Conservation (phyloP, 2,113 vertebrate genomes). For the Sorex araneus region DNA sequence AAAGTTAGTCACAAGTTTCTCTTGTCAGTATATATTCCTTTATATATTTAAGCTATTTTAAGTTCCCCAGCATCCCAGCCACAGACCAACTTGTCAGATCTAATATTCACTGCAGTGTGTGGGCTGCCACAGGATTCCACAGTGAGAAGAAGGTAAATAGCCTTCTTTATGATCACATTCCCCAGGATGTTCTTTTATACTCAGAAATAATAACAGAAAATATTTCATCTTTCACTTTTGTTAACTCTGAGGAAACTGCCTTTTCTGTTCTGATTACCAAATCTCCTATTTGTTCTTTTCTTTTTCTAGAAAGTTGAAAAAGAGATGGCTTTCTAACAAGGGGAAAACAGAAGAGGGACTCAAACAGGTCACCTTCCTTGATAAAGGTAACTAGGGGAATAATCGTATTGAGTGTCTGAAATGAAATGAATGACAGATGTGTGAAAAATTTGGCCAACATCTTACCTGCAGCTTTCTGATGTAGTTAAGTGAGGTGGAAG, state of each 20-base stretch:
- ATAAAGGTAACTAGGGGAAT: slow-evolving; percentile 13
- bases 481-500: neutral
- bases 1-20: neutral
- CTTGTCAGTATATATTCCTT: neutral
- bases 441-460: neutral
- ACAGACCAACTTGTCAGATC: slow-evolving; percentile 34
- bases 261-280: slow-evolving; percentile 62
- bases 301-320: slow-evolving; percentile 59
- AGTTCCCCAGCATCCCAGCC: neutral
- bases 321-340: slow-evolving; percentile 42
- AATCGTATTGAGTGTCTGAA: slow-evolving; percentile 1
- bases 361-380: slow-evolving; percentile 36
- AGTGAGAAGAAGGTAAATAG: slow-evolving; percentile 51
- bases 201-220: slow-evolving; percentile 62
- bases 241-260: slow-evolving; percentile 43
- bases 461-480: neutral
- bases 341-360: neutral
- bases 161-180: slow-evolving; percentile 29
- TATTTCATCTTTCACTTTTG: slow-evolving; percentile 72
- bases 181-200: slow-evolving; percentile 51
- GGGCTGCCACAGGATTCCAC: neutral
- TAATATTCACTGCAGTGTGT: slow-evolving; percentile 17
- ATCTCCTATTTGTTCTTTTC: slow-evolving; percentile 62
- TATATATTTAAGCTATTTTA: slow-evolving; percentile 45
- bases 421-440: neutral